Base-by-base conservation (phyloP, 2,888 invertebrate species). In the Harpagoxenus sublaevis region DNA sequence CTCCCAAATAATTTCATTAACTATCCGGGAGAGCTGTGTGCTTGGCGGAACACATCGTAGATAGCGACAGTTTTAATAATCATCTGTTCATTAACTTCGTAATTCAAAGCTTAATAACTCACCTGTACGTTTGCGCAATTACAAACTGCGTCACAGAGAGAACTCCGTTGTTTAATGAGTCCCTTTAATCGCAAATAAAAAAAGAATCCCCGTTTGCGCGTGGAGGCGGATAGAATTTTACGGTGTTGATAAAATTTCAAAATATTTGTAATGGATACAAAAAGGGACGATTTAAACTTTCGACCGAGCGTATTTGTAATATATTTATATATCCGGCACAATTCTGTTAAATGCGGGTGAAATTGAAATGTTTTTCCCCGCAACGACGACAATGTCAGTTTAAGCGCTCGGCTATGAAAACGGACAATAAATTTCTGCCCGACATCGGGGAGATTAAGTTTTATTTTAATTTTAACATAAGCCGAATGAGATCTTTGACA, bases 21-120 rank as follows among this genome's bases (percentile, higher is more conserved):
- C 73, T 81, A 81, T 35, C 48, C 79, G 10, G 23, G 42, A n/a
- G 45, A 28, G 28, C 57, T 73, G 39, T 48, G 73, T 81, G 73
- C 79, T 81, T 39, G 79, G 73, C 23, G 73, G 42, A 60, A 81
- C 79, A 18, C 73, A 62, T 73, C 60, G 45, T 39, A 81, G 79
- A 81, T 81, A 81, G 48, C 60, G 48, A 73, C 73, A 48, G 79
- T 81, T 81, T 81, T 81, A 81, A 73, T 81, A 81, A 81, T 81
- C 71, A 39, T 73, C 60, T 45, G 78, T 81, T 81, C 73, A 81
- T 73, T 73, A 81, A 81, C 48, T 73, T 73, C 57, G 79, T 55
- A 70, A 78, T 78, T 55, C 55, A 28, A 39, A 73, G 79, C 73
- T 73, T 73, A 73, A 73, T 81, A 60, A 73, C 35, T 81, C 79